Conservation (phyloP, 2,113 vertebrate species). For the Carassius auratus region DNA sequence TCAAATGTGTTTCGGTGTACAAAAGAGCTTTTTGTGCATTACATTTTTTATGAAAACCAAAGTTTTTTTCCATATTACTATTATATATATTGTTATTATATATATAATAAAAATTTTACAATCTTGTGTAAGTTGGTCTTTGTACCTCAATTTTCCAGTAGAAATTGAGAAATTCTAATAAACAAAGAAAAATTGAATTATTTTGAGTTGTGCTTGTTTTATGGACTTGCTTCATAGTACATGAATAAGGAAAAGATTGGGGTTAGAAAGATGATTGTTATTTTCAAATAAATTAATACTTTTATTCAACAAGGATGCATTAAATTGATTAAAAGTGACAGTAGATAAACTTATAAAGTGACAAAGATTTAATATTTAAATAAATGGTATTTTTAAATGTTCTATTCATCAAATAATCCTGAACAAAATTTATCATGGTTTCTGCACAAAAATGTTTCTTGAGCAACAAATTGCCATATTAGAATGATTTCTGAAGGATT, state of each 20-base stretch:
- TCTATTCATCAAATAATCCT: too few species aligned
- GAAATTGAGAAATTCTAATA: conserved; percentile 61
- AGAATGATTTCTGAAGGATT: too few species aligned
- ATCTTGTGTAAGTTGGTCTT: not conserved
- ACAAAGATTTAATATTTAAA: not conserved
- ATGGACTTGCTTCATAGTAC: not conserved
- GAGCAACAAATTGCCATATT: too few species aligned
- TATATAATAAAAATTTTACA: not conserved
- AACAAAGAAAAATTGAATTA: conserved; percentile 35
- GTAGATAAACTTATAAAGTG: not conserved
- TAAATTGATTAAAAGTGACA: not conserved
- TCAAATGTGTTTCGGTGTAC: not conserved
- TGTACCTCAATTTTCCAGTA: conserved; percentile 62
- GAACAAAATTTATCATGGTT: too few species aligned
- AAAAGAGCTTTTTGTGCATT: not conserved
- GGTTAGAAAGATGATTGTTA: not conserved
- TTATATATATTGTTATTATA: not conserved
- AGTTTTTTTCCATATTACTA: not conserved
- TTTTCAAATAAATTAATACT: not conserved
- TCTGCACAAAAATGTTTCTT: too few species aligned
- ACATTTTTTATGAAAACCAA: not conserved
- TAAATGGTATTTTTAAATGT: not conserved
- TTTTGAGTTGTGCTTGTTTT: conserved; percentile 6
- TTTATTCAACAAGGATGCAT: not conserved
- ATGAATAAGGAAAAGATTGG: not conserved